Conservation (phyloP, 2,797 vertebrate genomes). For the Craterocephalus amniculus region DNA sequence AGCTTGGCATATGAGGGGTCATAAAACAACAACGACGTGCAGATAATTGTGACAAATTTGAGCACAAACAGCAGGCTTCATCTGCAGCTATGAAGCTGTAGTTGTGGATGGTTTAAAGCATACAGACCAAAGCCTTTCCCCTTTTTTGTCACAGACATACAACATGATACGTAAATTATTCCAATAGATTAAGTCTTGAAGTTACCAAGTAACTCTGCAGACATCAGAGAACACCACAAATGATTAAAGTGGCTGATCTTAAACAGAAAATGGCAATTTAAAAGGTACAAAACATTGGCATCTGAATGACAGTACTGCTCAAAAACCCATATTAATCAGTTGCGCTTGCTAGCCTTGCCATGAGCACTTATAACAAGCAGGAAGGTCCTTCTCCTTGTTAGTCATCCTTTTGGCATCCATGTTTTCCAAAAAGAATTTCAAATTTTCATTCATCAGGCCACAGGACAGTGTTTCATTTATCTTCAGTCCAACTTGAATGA, state of each 20-base stretch:
- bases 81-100: background rate
- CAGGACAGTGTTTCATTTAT: background rate
- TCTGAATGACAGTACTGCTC: background rate
- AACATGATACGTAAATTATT: background rate
- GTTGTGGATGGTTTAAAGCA: background rate
- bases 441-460: background rate
- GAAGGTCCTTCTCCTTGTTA: constrained; percentile 1
- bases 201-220: background rate
- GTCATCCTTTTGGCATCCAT: background rate
- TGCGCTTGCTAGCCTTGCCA: background rate
- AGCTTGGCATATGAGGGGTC: background rate
- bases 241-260: background rate
- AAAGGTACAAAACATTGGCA: background rate
- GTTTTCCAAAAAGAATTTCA: background rate
- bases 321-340: background rate
- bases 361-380: background rate
- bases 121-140: background rate
- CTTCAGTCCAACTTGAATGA: background rate
- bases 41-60: background rate
- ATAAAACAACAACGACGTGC: background rate
- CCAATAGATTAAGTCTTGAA: background rate
- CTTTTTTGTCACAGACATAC: background rate
- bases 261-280: background rate
- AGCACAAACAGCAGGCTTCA: background rate
- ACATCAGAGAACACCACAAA: background rate